Evolutionary conservation across 2,888 invertebrate genomes (phyloP).

Genomic region (Fragum fragum): DNA sequence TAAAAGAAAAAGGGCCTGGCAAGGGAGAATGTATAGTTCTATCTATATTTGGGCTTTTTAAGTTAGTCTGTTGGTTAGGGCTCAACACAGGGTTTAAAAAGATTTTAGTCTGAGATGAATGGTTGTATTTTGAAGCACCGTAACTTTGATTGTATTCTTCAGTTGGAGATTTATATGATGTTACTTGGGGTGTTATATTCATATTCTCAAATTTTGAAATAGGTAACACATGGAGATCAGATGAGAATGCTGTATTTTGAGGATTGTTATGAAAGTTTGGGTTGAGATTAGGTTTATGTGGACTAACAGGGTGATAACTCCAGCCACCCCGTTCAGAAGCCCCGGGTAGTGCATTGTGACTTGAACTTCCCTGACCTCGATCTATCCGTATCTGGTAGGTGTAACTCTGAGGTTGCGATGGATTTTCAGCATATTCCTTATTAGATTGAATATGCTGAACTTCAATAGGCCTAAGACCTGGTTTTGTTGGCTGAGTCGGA

Average conservation of each 20-base stretch:
- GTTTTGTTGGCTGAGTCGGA: constrained; percentile 42
- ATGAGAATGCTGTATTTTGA: constrained; percentile 42
- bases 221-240: constrained; percentile 45
- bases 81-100: constrained; percentile 58
- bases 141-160: constrained; percentile 40
- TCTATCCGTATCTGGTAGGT: constrained; percentile 48
- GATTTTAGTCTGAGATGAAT: constrained; percentile 68
- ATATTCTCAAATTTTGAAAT: constrained; percentile 33
- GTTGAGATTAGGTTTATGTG: constrained; percentile 31
- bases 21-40: constrained; percentile 39
- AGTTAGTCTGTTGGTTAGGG: constrained; percentile 38
- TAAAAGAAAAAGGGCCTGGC: constrained; percentile 11
- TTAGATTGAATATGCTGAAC: constrained; percentile 63
- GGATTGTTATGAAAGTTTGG: constrained; percentile 40
- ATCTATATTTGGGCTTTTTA: constrained; percentile 39
- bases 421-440: constrained; percentile 14
- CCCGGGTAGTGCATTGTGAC: constrained; percentile 6
- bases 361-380: constrained; percentile 26
- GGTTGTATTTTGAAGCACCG: constrained; percentile 20
- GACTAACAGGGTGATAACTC: constrained; percentile 40
- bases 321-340: constrained; percentile 28
- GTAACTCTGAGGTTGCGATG: constrained; percentile 14
- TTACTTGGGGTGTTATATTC: constrained; percentile 32
- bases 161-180: constrained; percentile 50
- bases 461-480: constrained; percentile 56